Conservation (phyloP, 2,797 vertebrate species). For the Phataginus tricuspis region DNA sequence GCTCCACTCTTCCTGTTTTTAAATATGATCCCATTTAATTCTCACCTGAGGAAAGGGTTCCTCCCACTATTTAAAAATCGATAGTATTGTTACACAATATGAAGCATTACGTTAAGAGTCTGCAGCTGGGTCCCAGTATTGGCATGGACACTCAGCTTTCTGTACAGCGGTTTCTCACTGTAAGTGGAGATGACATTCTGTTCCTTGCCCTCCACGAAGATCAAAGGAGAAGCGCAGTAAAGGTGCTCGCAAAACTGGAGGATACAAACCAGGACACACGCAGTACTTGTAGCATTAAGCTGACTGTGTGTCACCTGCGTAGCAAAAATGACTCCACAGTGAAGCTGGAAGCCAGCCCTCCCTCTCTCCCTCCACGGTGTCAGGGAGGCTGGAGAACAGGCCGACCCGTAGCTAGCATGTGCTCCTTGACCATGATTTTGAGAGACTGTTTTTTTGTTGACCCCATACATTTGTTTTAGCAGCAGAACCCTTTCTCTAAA, state of each 20-base stretch:
- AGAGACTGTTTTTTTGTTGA: not conserved
- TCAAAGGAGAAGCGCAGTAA: not conserved
- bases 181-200: no score
- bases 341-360: not conserved
- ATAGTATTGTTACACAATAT: not conserved
- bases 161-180: not conserved
- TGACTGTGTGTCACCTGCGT: not conserved
- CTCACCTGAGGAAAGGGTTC: not conserved
- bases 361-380: not conserved
- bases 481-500: not conserved
- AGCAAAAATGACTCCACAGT: not conserved
- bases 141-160: not conserved
- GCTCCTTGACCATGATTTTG: not conserved
- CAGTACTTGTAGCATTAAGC: not conserved
- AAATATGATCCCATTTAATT: not conserved
- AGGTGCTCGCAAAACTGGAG: not conserved
- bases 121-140: not conserved
- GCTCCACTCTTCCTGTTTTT: not conserved
- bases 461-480: not conserved
- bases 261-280: not conserved
- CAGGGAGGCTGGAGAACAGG: not conserved
- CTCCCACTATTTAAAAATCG: not conserved
- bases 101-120: not conserved
- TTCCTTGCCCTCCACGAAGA: not conserved
- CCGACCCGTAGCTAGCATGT: fast-evolving